Evolutionary conservation across 53 echinoderm and acorn worm species (phyloP).

Genomic region (Mesocentrotus franciscanus): DNA sequence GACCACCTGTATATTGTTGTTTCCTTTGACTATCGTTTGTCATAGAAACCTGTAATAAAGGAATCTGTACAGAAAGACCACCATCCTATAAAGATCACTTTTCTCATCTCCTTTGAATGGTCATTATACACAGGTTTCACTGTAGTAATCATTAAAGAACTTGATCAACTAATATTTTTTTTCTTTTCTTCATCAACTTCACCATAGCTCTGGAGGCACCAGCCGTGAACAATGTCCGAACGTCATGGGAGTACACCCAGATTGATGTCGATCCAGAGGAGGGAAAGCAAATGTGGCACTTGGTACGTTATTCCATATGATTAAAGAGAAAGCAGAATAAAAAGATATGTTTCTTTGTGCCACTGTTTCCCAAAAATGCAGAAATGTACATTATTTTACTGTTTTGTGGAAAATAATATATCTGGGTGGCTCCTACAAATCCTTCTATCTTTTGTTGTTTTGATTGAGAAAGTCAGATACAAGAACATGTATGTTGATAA

Average conservation of each 20-base stretch:
- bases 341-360: background rate
- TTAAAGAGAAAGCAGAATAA: background rate
- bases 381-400: background rate
- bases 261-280: constrained; percentile 52
- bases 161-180: background rate
- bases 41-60: too few relatives aligned
- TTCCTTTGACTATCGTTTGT: too few relatives aligned
- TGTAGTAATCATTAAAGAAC: too few relatives aligned
- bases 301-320: background rate
- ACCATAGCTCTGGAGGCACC: constrained; percentile 4
- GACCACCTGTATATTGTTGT: too few relatives aligned
- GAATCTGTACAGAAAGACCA: too few relatives aligned
- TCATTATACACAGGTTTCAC: too few relatives aligned
- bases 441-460: background rate
- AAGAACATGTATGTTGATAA: too few relatives aligned
- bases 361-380: background rate
- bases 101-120: too few relatives aligned
- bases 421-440: background rate
- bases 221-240: constrained; percentile 15
- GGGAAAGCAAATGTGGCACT: constrained; percentile 64
- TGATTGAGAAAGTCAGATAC: too few relatives aligned
- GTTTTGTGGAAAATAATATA: background rate
- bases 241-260: constrained; percentile 60
- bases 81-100: too few relatives aligned
- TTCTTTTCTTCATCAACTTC: background rate